Percentiles rank a stretch among this genome's conserved stretches.
Conservation (phyloP, 2,113 vertebrate species). For the Axis porcinus region DNA sequence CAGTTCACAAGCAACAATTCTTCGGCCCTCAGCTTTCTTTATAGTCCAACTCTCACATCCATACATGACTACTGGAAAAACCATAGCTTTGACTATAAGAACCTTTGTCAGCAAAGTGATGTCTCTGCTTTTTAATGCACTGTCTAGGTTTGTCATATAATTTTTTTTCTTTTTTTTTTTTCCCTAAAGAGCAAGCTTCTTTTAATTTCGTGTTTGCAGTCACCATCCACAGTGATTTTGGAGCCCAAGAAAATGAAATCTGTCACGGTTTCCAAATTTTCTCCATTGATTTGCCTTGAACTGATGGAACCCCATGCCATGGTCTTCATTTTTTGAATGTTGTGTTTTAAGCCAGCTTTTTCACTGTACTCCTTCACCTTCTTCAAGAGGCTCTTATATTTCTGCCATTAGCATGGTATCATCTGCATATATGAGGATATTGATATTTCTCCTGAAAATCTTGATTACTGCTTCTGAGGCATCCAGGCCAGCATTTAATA, state of each 20-base stretch:
- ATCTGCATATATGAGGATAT: neutral
- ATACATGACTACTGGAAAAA: neutral
- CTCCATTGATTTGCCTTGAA: neutral
- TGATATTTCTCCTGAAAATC: neutral
- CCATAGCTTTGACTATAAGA: neutral
- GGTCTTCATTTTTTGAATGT: neutral
- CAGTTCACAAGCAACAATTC: too few species aligned
- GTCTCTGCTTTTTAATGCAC: neutral
- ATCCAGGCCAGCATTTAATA: neutral
- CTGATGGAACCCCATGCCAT: neutral
- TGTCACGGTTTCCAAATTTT: neutral
- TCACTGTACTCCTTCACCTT: neutral
- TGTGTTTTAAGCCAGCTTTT: neutral
- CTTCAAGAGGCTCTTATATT: neutral
- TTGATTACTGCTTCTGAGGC: neutral
- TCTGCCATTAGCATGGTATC: neutral
- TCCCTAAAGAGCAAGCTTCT: neutral
- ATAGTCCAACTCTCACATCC: neutral
- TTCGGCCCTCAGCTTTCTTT: neutral
- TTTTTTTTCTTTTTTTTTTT: rapidly evolving
- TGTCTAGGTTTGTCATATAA: neutral
- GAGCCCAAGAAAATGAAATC: neutral
- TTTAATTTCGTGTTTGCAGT: neutral
- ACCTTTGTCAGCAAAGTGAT: rapidly evolving
- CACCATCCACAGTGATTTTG: neutral